These are phyloP conservation scores for Motacilla tschutschensis DNA, from an alignment of 2,113 vertebrate genomes.

Conservation along the genomic window DNA sequence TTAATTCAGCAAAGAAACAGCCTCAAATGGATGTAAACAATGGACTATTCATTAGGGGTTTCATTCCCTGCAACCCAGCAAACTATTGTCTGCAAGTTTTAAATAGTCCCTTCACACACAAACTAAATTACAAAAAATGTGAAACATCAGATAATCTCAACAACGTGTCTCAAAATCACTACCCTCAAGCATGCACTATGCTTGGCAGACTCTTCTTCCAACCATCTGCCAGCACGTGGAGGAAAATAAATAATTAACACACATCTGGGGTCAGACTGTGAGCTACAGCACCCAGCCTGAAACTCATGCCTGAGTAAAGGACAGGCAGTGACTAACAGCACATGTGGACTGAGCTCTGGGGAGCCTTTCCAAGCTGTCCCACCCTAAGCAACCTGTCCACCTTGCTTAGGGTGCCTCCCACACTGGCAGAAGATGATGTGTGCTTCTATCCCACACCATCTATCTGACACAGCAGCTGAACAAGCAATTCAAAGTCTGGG, in stretches of 20 bases:
- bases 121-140: neutral
- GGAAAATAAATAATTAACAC: conserved; percentile 4
- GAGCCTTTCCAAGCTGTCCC: neutral
- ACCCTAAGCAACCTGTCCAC: neutral
- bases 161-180: conserved; percentile 2
- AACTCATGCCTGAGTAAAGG: neutral
- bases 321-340: neutral
- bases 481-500: neutral
- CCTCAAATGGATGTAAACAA: conserved; percentile 55
- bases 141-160: conserved; percentile 26
- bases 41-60: conserved; percentile 41
- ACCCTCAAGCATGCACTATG: neutral
- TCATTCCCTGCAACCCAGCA: conserved; percentile 35
- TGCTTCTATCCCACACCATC: neutral
- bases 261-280: neutral
- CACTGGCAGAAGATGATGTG: neutral
- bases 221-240: neutral
- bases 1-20: conserved; percentile 42
- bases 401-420: neutral
- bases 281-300: neutral
- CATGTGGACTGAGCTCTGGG: neutral
- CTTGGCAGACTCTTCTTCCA: neutral
- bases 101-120: conserved; percentile 21
- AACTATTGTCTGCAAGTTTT: conserved; percentile 45
- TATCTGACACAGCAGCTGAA: neutral